phyloP scores from a whole-genome alignment of 2,113 vertebrate species.

The Salvelinus alpinus region DNA sequence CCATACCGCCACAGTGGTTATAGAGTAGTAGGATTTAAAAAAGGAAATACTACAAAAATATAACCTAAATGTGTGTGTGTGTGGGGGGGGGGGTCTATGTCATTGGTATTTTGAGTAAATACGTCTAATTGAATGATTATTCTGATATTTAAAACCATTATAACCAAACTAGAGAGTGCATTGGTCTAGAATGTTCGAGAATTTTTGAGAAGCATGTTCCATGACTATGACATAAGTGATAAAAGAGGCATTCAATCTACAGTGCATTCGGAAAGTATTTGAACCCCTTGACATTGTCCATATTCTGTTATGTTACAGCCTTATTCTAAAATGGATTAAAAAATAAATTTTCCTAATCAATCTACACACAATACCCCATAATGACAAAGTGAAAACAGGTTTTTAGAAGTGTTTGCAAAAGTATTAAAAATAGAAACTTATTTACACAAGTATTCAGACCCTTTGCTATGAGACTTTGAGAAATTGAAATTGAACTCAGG shows the following conservation, averaged over 20 bases:
- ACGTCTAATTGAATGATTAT: background rate
- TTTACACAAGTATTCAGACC: no score
- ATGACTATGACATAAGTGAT: conserved; percentile 4
- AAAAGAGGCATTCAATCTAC: background rate
- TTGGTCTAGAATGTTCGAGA: background rate
- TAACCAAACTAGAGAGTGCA: background rate
- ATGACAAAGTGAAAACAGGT: no score
- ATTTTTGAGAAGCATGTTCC: background rate
- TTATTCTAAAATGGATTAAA: no score
- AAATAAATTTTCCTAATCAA: no score
- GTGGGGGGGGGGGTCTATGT: background rate
- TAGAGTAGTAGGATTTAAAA: background rate
- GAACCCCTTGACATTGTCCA: no score
- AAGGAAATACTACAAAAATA: background rate
- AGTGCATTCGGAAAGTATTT: no score
- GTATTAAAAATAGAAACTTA: no score
- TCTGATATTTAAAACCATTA: background rate
- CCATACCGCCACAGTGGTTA: background rate
- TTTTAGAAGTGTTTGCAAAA: no score
- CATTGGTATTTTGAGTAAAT: background rate
- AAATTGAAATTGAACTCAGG: no score
- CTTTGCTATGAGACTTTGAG: no score
- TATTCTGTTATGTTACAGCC: no score
- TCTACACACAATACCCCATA: no score
- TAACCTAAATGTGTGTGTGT: background rate